Evolutionary conservation across 2,888 invertebrate genomes (phyloP).

Genomic region (Rhaphigaster nebulosa): DNA sequence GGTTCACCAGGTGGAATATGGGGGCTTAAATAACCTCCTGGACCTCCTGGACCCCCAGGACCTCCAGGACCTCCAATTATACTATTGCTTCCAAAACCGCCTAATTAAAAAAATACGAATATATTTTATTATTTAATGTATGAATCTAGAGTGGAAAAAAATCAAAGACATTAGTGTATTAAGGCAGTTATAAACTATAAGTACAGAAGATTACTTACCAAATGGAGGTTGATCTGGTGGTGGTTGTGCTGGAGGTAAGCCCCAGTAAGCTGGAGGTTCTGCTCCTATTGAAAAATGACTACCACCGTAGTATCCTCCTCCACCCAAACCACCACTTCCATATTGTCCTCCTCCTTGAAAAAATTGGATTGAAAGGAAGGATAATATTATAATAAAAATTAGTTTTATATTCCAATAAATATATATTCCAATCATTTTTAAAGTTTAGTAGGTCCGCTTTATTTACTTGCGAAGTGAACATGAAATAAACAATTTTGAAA

Average conservation of each 20-base stretch:
- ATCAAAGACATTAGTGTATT: neutral
- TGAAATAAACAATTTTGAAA: too few relatives aligned
- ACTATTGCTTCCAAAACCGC: conserved; percentile 61
- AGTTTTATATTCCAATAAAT: neutral
- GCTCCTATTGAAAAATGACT: conserved; percentile 61
- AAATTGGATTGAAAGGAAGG: neutral
- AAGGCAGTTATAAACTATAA: neutral
- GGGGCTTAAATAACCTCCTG: conserved; percentile 60
- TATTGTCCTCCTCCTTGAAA: conserved; percentile 49
- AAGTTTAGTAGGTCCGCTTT: neutral
- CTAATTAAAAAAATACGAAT: neutral
- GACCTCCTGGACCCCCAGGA: conserved; percentile 58
- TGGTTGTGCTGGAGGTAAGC: conserved; percentile 62
- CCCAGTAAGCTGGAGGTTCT: conserved; percentile 62
- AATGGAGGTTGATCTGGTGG: conserved; percentile 59
- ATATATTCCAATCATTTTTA: neutral
- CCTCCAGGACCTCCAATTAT: conserved; percentile 50
- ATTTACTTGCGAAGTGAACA: too few relatives aligned
- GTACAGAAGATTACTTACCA: neutral
- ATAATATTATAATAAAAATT: neutral
- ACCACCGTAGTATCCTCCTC: conserved; percentile 65
- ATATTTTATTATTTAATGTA: neutral
- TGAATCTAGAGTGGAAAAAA: neutral
- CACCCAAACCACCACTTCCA: conserved; percentile 63
- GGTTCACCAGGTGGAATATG: conserved; percentile 62